Evolutionary conservation across 2,888 invertebrate species (phyloP), one percentile per base, ranked within the genome.

Genomic region (Heliconius aoede): DNA sequence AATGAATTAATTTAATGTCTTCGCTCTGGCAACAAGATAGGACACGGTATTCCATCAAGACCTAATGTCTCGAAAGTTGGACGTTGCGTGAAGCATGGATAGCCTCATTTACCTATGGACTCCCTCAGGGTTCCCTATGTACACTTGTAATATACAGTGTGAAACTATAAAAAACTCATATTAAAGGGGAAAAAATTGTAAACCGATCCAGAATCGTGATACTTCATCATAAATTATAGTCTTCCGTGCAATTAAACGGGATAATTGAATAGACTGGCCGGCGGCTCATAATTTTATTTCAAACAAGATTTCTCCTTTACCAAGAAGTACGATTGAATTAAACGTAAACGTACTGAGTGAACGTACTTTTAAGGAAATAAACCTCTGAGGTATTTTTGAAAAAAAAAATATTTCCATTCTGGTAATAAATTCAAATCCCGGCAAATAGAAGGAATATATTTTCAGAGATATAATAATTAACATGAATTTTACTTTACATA

Each of bases 161-260:
- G 1, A 18, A 46, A 18, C 18, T 46, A 18, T 46, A 46, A 18
- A 46, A 46, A 15, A 46, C 15, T 1, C 7, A 21, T 21, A 2
- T 18, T 46, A 21, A 46, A 46, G 4, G 7, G 15, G 15, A 68
- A 61, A 55, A 60, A 13, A n/a, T 64, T 65, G n/a, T 36, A 60
- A 74, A 24, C 18, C 40, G 58, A 62, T 58, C 30, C 9, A 55
- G 3, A 55, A 55, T n/a, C 3, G 1, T 8, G 55, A n/a, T 55
- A 55, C 21, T 55, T 55, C 40, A 15, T 30, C 26, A 60, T 60
- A 77, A 77, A 65, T 74, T 76, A 76, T 76, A 76, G 73, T 61
- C 71, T 74, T 77, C 77, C 69, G 26, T 51, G 62, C 74, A 74
- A 74, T 74, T 73, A 69, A 13, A 77, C 24, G 46, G 64, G 74